Evolutionary conservation across 2,888 invertebrate species (phyloP).

Genomic region (Drosophila rellima): DNA sequence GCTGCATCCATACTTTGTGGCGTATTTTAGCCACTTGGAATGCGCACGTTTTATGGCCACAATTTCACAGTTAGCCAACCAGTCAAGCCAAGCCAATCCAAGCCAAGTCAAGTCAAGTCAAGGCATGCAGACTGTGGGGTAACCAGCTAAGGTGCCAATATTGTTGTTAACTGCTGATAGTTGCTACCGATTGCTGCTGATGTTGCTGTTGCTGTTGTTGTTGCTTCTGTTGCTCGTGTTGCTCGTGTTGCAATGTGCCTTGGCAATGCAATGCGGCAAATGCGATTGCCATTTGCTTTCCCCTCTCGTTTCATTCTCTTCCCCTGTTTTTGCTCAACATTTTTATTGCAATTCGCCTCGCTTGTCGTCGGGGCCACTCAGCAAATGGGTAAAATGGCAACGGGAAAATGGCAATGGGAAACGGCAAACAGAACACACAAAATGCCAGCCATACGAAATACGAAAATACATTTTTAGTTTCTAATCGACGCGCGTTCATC

Average conservation of each 20-base stretch:
- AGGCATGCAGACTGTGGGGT: constrained; percentile 28
- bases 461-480: constrained; percentile 77
- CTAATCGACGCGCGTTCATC: constrained; percentile 81
- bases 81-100: constrained; percentile 14
- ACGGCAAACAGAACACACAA: constrained; percentile 19
- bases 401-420: constrained; percentile 10
- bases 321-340: constrained; percentile 42
- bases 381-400: constrained; percentile 29
- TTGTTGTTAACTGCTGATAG: constrained; percentile 82
- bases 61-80: constrained; percentile 77
- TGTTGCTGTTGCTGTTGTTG: constrained; percentile 24
- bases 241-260: constrained; percentile 23
- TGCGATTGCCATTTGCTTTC: constrained; percentile 66
- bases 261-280: constrained; percentile 73
- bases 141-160: constrained; percentile 77
- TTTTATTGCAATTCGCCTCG: constrained; percentile 71
- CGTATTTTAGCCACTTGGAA: constrained; percentile 48
- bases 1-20: constrained; percentile 62
- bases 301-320: constrained; percentile 34
- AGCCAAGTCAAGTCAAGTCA: not conserved
- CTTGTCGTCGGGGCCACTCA: constrained; percentile 52
- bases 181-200: constrained; percentile 62
- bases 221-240: constrained; percentile 25
- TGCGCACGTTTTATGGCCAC: constrained; percentile 78
- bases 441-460: constrained; percentile 29